Conservation (phyloP, 2,888 invertebrate species). For the Peribatodes rhomboidaria region DNA sequence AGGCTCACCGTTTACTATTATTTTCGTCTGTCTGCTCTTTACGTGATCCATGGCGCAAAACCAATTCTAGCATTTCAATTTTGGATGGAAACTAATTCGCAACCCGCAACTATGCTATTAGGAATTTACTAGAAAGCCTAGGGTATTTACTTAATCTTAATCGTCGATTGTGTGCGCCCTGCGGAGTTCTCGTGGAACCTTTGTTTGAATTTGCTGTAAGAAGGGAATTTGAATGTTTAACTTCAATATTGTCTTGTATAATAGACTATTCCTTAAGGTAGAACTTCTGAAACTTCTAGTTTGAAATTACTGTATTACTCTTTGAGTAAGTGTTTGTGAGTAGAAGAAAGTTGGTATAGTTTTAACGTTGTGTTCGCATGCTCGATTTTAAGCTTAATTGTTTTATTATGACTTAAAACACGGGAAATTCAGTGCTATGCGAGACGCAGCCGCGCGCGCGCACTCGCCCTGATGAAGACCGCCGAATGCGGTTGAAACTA, state of each 20-base stretch:
- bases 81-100: slow-evolving; percentile 49
- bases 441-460: too few species aligned
- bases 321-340: background rate
- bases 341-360: background rate
- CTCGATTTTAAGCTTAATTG: too few species aligned
- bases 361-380: too few species aligned
- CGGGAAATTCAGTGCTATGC: too few species aligned
- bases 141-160: slow-evolving; percentile 40
- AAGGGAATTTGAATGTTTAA: slow-evolving; percentile 23
- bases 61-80: slow-evolving; percentile 42
- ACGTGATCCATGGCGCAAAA: background rate
- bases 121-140: slow-evolving; percentile 42
- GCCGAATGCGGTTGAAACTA: too few species aligned
- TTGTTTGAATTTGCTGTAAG: slow-evolving; percentile 28
- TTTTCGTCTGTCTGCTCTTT: background rate
- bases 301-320: background rate
- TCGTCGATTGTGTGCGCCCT: slow-evolving; percentile 37
- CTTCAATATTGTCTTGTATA: slow-evolving; percentile 30
- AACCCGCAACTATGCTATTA: slow-evolving; percentile 45
- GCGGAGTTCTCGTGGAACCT: slow-evolving; percentile 36
- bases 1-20: background rate
- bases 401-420: too few species aligned
- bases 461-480: too few species aligned
- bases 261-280: slow-evolving; percentile 19
- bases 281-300: slow-evolving; percentile 9